phyloP scores from a whole-genome alignment of 2,888 invertebrate genomes.

The Syrista parreyssii region DNA sequence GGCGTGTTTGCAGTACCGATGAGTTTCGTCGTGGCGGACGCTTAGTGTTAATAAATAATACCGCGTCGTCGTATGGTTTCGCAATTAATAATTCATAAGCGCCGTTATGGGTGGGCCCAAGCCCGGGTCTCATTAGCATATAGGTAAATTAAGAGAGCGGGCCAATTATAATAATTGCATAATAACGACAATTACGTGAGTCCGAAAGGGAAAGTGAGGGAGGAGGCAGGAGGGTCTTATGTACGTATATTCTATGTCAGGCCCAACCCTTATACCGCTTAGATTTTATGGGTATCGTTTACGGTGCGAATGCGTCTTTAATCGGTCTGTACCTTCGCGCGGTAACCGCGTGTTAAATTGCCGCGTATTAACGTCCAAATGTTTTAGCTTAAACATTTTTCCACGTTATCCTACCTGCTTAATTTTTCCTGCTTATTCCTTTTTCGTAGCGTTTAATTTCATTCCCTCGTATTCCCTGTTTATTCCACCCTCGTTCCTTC shows the following conservation, averaged over 20 bases:
- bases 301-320: background rate
- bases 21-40: background rate
- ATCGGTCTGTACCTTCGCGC: background rate
- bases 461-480: background rate
- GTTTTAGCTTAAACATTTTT: background rate
- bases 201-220: background rate
- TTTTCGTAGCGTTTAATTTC: background rate
- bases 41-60: slow-evolving; percentile 43
- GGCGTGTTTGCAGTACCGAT: background rate
- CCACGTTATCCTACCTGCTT: background rate
- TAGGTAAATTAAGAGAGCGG: slow-evolving; percentile 43
- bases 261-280: background rate
- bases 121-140: slow-evolving; percentile 42
- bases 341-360: background rate
- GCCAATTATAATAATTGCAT: slow-evolving; percentile 50
- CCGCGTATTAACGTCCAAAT: background rate
- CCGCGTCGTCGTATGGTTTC: slow-evolving; percentile 28
- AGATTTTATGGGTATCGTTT: background rate
- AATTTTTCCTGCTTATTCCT: background rate
- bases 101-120: slow-evolving; percentile 41
- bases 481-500: background rate
- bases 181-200: slow-evolving; percentile 45
- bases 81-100: slow-evolving; percentile 57
- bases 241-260: background rate
- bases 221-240: background rate